Evolutionary conservation across 1,140 invertebrate species (phyloP).

Genomic region (Grapholita molesta): DNA sequence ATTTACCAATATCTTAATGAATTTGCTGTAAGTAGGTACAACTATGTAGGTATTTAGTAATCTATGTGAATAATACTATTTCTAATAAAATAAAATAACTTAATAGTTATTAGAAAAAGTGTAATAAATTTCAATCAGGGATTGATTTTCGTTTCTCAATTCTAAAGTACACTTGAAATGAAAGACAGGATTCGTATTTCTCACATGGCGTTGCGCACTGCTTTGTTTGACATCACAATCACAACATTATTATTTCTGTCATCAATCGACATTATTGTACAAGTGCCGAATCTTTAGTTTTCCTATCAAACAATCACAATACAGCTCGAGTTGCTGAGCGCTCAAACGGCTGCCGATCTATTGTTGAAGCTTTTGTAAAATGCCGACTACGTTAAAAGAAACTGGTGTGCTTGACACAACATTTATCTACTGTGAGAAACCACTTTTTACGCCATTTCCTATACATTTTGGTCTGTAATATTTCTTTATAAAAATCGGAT

Average conservation of each 20-base stretch:
- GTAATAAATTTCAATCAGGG: not conserved
- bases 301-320: slow-evolving; percentile 68
- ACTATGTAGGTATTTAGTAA: too few species aligned
- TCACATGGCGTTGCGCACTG: slow-evolving; percentile 19
- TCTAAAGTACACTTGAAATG: not conserved
- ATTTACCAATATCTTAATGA: too few species aligned
- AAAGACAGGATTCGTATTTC: not conserved
- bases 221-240: slow-evolving; percentile 35
- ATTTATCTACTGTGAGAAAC: slow-evolving; percentile 48
- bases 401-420: slow-evolving; percentile 51
- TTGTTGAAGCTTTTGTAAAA: slow-evolving; percentile 53
- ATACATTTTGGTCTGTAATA: slow-evolving; percentile 25
- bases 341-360: slow-evolving; percentile 58
- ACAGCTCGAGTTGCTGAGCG: slow-evolving; percentile 44
- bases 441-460: slow-evolving; percentile 37
- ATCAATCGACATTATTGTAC: slow-evolving; percentile 47
- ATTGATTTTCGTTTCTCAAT: not conserved
- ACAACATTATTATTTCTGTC: slow-evolving; percentile 30
- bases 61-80: too few species aligned
- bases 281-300: slow-evolving; percentile 57
- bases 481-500: slow-evolving; percentile 32
- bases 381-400: slow-evolving; percentile 50
- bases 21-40: too few species aligned
- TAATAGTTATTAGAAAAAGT: too few species aligned
- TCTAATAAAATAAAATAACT: not conserved